A percentile compares a stretch with the other conserved stretches of the same genome.
Conservation (phyloP, 2,888 invertebrate genomes). For the Ariolimax columbianus region DNA sequence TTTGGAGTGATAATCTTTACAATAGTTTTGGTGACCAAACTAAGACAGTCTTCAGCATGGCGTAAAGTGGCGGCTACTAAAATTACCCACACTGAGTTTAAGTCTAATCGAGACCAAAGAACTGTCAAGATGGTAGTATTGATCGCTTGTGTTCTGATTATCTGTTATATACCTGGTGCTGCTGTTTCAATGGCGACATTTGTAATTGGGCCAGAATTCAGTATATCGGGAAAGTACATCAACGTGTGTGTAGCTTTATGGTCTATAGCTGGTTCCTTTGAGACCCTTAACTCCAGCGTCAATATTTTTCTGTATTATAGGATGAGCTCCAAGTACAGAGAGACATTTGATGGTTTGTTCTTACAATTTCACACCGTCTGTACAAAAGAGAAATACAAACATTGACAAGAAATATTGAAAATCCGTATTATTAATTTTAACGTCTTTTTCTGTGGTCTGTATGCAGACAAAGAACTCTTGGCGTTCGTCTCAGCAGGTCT, state of each 20-base stretch:
- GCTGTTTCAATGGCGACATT: neutral
- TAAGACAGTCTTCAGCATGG: constrained; percentile 7
- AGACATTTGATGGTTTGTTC: neutral
- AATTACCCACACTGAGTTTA: neutral
- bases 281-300: neutral
- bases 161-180: constrained; percentile 4
- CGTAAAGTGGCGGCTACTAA: neutral
- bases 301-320: neutral
- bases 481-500: no score
- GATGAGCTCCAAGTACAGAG: neutral
- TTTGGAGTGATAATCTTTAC: constrained; percentile 1
- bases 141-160: constrained; percentile 1
- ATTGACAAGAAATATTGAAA: no score
- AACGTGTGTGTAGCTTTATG: neutral
- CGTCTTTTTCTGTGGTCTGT: no score
- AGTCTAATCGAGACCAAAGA: neutral
- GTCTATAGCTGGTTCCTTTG: neutral
- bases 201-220: neutral
- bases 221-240: neutral
- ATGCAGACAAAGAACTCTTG: no score
- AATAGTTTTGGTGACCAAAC: neutral
- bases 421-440: no score
- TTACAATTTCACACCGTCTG: no score
- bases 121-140: constrained; percentile 9
- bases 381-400: no score